Evolutionary conservation across 2,113 vertebrate species (phyloP).

Genomic region (Megaleporinus macrocephalus): DNA sequence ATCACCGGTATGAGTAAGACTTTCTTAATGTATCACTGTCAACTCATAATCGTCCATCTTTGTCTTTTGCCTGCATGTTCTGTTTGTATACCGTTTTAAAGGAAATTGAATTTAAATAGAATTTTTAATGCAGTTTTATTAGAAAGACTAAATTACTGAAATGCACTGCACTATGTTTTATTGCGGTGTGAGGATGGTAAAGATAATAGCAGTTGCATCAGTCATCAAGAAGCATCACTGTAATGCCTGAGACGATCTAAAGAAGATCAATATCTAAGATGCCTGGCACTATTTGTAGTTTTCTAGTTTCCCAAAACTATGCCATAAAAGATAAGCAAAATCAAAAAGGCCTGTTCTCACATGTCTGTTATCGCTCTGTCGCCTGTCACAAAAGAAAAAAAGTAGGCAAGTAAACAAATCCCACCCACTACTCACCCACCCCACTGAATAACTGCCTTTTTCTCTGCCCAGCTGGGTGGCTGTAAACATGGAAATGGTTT

Average conservation of each 20-base stretch:
- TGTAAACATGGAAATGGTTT: slow-evolving; percentile 18
- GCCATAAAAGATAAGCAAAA: neutral
- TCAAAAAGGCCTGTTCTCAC: neutral
- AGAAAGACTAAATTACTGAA: too few relatives aligned
- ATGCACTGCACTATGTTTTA: too few relatives aligned
- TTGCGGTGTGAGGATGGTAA: neutral
- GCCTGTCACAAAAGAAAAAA: neutral
- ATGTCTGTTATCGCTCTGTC: neutral
- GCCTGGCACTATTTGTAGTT: neutral
- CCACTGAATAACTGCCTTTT: neutral
- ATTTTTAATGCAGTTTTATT: too few relatives aligned
- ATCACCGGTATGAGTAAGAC: neutral
- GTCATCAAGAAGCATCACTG: neutral
- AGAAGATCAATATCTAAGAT: neutral
- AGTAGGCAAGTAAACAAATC: neutral
- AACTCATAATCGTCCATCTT: neutral
- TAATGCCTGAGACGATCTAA: neutral
- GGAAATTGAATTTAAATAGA: too few relatives aligned
- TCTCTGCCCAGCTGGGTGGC: neutral
- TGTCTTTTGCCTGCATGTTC: too few relatives aligned
- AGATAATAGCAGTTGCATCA: neutral
- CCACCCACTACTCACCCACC: too few relatives aligned
- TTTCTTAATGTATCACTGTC: neutral
- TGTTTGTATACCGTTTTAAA: too few relatives aligned
- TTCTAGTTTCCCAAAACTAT: neutral